Conservation (phyloP, 2,797 vertebrate genomes). For the Geotria australis region DNA sequence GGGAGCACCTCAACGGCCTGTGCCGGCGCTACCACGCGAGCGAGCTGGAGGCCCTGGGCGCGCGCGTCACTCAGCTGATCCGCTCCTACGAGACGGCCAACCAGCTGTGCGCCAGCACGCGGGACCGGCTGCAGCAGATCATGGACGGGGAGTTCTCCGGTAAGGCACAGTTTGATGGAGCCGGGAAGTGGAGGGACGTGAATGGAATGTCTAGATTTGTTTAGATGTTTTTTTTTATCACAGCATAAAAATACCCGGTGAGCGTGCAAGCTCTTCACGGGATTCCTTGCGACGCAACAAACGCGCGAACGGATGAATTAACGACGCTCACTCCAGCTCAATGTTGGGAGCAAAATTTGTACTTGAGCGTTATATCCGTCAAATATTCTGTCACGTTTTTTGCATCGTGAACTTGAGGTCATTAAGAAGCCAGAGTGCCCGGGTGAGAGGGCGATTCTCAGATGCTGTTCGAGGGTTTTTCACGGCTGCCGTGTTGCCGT, state of each 20-base stretch:
- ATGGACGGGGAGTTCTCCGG: slow-evolving; percentile 43
- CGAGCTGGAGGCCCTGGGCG: slow-evolving; percentile 36
- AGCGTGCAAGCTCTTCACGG: too few species aligned
- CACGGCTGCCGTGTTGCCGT: not conserved
- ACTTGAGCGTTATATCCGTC: not conserved
- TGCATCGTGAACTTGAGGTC: too few species aligned
- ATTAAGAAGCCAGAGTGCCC: too few species aligned
- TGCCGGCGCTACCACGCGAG: slow-evolving; percentile 47
- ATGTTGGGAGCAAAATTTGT: too few species aligned
- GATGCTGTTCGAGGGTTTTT: not conserved
- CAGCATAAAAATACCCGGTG: too few species aligned
- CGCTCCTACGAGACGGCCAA: slow-evolving; percentile 44
- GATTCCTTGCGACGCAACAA: too few species aligned
- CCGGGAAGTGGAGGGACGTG: slow-evolving; percentile 2
- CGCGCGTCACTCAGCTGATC: slow-evolving; percentile 29
- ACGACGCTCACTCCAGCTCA: too few species aligned
- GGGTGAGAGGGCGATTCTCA: not conserved
- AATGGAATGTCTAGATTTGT: slow-evolving; percentile 13
- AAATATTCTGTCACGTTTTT: not conserved
- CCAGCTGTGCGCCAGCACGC: slow-evolving; percentile 30
- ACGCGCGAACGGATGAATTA: too few species aligned
- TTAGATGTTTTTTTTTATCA: too few species aligned
- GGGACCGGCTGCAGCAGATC: slow-evolving; percentile 33
- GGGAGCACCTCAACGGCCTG: slow-evolving; percentile 40
- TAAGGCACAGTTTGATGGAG: slow-evolving; percentile 11